Evolutionary conservation across 2,113 vertebrate genomes (phyloP), one percentile per base, ranked within the genome.

Genomic region (Melanotaenia duboulayi): DNA sequence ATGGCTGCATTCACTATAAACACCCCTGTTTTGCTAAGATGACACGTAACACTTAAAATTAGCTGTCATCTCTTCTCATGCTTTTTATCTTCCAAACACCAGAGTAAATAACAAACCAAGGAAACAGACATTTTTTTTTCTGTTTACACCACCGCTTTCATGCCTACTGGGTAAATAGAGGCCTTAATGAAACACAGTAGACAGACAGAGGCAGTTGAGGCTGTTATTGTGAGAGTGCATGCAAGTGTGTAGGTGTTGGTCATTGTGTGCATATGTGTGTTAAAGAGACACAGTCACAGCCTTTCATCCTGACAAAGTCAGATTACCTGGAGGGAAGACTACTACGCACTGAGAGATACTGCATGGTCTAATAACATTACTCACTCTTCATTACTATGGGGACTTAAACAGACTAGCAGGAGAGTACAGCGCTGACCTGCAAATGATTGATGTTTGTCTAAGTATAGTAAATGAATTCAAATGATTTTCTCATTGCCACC

Each of bases 141-240:
- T 74, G 58, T 81, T 74, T 71, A 67, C 78, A 66, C 25, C 46
- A 25, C 22, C 63, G 76, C 65, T 60, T 75, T 81, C 79, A 55
- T 79, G 58, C 54, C 81, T 59, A 56, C 49, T 67, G 73, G 74
- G 83, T 56, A 66, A 83, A 78, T 11, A 49, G 55, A 74, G 61
- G 25, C 68, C 81, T 81, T 84, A 86, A 81, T 86, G 88, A 84
- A 85, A 81, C 58, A 71, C 39, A 83, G 79, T 78, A 81, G 66
- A 76, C 28, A 68, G 69, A 52, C 23, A 69, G 42, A 75, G 24
- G 49, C 69, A 62, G 44, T 50, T 24, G 1, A 81, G 57, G 37
- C 70, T 76, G 56, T 46, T 49, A 72, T 35, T 51, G 49, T 32
- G 54, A 64, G 65, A 70, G 73, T 48, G 22, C 61, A 24, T 55